phyloP scores from a whole-genome alignment of 2,888 invertebrate genomes.

The Meteorus cinctellus region DNA sequence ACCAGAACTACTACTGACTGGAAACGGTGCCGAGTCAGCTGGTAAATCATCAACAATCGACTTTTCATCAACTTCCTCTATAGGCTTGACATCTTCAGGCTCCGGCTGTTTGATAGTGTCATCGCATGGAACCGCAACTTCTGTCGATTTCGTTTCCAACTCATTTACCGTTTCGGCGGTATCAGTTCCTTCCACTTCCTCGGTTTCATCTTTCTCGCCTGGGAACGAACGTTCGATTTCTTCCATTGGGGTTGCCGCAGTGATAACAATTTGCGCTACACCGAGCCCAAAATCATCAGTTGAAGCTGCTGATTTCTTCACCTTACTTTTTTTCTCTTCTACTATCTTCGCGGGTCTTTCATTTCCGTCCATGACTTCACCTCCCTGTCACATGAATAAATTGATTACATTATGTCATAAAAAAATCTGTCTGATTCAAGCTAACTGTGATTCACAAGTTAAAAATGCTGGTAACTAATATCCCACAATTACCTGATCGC shows the following conservation, averaged over 20 bases:
- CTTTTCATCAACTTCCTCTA: conserved; percentile 69
- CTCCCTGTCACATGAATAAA: neutral
- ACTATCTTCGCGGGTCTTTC: conserved; percentile 48
- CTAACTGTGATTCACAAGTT: neutral
- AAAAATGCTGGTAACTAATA: conserved; percentile 24
- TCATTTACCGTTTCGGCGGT: conserved; percentile 48
- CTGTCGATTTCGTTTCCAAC: conserved; percentile 46
- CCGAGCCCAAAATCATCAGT: conserved; percentile 81
- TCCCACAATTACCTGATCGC: conserved; percentile 64
- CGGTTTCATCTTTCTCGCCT: conserved; percentile 72
- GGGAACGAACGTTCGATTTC: conserved; percentile 88
- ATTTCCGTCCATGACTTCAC: conserved; percentile 38
- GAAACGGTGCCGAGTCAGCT: conserved; percentile 77
- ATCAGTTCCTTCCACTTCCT: conserved; percentile 25
- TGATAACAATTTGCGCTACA: conserved; percentile 93
- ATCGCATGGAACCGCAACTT: conserved; percentile 3
- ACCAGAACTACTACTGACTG: conserved; percentile 80
- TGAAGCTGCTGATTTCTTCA: conserved; percentile 42
- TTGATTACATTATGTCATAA: neutral
- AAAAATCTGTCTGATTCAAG: neutral
- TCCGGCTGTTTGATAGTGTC: conserved; percentile 38
- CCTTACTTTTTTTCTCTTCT: conserved; percentile 29
- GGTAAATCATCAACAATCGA: conserved; percentile 76
- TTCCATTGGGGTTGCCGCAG: conserved; percentile 95
- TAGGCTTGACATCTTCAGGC: conserved; percentile 54